A percentile compares a stretch with the other conserved stretches of the same genome.
Evolutionary conservation across 2,113 vertebrate species (phyloP).

Genomic region (Desmodus rotundus): DNA sequence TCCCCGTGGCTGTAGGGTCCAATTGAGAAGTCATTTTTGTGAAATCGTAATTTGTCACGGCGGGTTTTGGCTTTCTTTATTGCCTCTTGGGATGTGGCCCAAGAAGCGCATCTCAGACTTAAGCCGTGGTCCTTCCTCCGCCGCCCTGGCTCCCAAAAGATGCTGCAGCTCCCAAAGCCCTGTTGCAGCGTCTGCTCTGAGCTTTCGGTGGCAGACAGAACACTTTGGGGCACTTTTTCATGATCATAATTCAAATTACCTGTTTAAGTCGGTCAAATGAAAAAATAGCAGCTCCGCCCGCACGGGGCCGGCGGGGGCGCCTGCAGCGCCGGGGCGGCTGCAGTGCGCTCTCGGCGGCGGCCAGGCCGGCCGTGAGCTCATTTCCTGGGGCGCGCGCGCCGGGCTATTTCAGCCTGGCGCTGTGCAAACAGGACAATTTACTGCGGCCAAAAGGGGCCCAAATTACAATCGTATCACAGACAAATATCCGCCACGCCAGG

Average conservation of each 20-base stretch:
- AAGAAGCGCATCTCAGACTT: neutral
- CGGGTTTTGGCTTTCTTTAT: neutral
- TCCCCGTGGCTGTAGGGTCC: neutral
- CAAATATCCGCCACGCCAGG: conserved; percentile 47
- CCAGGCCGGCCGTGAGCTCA: conserved; percentile 79
- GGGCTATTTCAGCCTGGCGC: conserved; percentile 84
- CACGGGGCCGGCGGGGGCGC: conserved; percentile 73
- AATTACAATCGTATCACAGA: conserved; percentile 75
- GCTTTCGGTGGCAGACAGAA: conserved; percentile 68
- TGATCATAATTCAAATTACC: conserved; percentile 74
- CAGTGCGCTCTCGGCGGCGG: conserved; percentile 64
- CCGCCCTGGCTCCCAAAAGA: neutral
- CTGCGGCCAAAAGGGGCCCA: conserved; percentile 82
- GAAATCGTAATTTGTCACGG: neutral
- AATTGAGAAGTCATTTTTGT: neutral
- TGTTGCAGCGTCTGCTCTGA: neutral
- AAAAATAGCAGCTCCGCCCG: conserved; percentile 79
- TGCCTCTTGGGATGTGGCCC: neutral
- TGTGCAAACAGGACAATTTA: conserved; percentile 82
- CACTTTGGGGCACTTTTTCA: conserved; percentile 69
- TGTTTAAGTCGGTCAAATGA: conserved; percentile 75
- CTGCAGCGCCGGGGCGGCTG: conserved; percentile 52
- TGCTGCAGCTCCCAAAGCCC: neutral
- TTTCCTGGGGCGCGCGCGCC: conserved; percentile 84
- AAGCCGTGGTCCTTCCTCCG: neutral